phyloP scores from a whole-genome alignment of 2,888 invertebrate species.

The Plagodis dolabraria region DNA sequence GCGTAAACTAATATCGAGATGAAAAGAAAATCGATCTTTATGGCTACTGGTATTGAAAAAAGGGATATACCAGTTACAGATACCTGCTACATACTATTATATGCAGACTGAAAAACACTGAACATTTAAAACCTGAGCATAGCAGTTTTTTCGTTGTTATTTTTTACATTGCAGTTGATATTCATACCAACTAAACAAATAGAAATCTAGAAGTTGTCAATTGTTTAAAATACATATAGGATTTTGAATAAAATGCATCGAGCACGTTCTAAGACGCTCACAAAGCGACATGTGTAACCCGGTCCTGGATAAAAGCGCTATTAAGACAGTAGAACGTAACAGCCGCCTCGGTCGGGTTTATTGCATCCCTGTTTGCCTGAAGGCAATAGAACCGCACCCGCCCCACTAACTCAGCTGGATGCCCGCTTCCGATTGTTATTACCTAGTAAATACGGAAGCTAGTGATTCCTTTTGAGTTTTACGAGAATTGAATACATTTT shows the following conservation, averaged over 20 bases:
- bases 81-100: no score
- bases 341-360: conserved; percentile 71
- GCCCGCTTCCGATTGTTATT: conserved; percentile 76
- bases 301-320: conserved; percentile 61
- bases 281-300: conserved; percentile 67
- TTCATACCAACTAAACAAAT: no score
- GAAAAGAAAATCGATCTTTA: no score
- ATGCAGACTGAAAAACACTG: no score
- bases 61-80: no score
- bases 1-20: no score
- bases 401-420: conserved; percentile 62
- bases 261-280: conserved; percentile 41
- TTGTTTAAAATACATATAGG: conserved; percentile 1
- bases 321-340: conserved; percentile 60
- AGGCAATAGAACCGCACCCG: conserved; percentile 66
- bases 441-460: conserved; percentile 51
- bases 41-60: neutral
- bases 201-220: neutral
- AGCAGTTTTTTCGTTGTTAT: no score
- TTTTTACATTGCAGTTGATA: no score
- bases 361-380: conserved; percentile 78
- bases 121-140: no score
- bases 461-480: conserved; percentile 23
- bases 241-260: conserved; percentile 49
- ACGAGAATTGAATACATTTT: conserved; percentile 9